Percentiles rank a stretch among this genome's conserved stretches.
These are phyloP conservation scores for Halocynthia aurantium DNA, from an alignment of 23 tunicate species.

Conservation along the genomic window DNA sequence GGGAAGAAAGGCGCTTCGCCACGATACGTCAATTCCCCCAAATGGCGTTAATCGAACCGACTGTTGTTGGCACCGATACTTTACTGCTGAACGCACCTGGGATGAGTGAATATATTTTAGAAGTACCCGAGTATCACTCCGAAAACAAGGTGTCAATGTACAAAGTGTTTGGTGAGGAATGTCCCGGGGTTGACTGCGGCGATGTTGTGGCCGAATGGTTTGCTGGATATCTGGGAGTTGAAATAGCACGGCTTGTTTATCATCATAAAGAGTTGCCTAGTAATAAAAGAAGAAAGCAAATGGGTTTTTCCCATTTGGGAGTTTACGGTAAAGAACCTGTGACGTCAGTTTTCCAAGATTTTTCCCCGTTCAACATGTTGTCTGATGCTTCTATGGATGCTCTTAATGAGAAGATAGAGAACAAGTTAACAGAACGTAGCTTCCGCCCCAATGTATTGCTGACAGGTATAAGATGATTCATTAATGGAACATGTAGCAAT, in stretches of 20 bases:
- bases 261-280: constrained; percentile 11
- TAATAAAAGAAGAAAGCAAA: background rate
- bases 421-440: constrained; percentile 5
- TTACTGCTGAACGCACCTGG: constrained; percentile 13
- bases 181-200: constrained; percentile 17
- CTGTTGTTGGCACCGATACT: background rate
- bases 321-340: constrained; percentile 1
- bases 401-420: constrained; percentile 13
- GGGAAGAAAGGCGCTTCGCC: constrained; percentile 36
- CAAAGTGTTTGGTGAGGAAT: constrained; percentile 9
- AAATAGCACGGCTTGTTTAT: constrained; percentile 1
- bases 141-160: background rate
- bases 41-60: constrained; percentile 27
- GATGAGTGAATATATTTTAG: background rate
- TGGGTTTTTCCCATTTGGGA: constrained; percentile 10
- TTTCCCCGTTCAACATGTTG: constrained; percentile 15
- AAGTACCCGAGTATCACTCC: background rate
- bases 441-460: constrained; percentile 19
- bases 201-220: constrained; percentile 19
- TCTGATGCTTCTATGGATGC: constrained; percentile 17
- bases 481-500: too few species aligned
- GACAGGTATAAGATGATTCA: constrained; percentile 15
- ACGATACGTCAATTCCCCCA: constrained; percentile 45
- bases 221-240: background rate
- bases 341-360: constrained; percentile 13